phyloP scores from a whole-genome alignment of 2,888 invertebrate genomes.

The Melanotus villosus region DNA sequence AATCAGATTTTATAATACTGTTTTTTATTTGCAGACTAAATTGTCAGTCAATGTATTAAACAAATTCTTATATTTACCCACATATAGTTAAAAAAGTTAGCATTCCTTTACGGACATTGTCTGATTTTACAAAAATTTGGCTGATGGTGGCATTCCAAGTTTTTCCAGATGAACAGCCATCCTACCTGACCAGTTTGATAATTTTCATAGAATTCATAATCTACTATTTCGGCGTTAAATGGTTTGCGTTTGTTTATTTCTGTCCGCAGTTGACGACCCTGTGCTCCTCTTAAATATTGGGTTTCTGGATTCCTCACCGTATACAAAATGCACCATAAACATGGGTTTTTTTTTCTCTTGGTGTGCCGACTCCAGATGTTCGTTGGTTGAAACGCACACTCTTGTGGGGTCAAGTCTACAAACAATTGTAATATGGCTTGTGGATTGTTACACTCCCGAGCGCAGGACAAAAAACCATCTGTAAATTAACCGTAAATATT shows the following conservation, averaged over 20 bases:
- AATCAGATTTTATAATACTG: too few species aligned
- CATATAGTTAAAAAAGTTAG: neutral
- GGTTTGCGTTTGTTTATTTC: neutral
- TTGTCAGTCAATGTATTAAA: too few species aligned
- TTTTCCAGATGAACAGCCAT: slow-evolving; percentile 3
- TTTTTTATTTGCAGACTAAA: too few species aligned
- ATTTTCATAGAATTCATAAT: slow-evolving; percentile 4
- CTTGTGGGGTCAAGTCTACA: neutral
- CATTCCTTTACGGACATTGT: neutral
- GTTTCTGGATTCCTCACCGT: neutral
- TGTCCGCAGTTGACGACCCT: neutral
- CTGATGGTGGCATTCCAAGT: neutral
- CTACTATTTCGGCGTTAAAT: neutral
- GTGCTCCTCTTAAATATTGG: neutral
- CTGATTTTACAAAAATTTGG: slow-evolving; percentile 1
- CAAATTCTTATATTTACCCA: neutral
- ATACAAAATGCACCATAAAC: neutral
- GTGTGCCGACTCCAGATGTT: neutral
- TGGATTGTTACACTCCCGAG: neutral
- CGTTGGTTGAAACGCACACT: neutral
- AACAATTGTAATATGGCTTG: neutral
- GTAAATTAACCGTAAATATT: too few species aligned
- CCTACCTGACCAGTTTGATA: neutral
- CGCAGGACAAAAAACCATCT: neutral
- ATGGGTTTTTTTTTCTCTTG: neutral